Evolutionary conservation across 2,888 invertebrate genomes (phyloP), one percentile per base, ranked within the genome.

Genomic region (Pseudococcus viburni): DNA sequence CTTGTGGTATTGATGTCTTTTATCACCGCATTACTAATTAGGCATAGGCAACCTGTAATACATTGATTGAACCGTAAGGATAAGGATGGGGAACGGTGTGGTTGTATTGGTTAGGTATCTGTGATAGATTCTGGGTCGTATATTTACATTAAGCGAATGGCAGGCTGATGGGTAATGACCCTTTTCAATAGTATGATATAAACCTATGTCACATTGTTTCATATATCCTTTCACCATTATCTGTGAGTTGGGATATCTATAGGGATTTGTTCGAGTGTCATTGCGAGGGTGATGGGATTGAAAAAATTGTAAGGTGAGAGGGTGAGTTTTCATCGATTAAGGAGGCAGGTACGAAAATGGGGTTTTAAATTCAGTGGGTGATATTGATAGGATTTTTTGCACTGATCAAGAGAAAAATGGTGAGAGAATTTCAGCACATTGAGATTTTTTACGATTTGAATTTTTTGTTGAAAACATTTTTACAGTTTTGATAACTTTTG

Each of bases 1-100:
- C 68, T 26, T 73, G 73, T 73, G 73, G 73, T 73, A 73, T 19
- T 73, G 73, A 73, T 33, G 73, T 33, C 73, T 73, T 73, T 73
- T 73, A 73, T 73, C 26, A 15, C 73, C 33, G 33, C 15, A 73
- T 73, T 73, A 73, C 73, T 73, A 73, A 33, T 73, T 33, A 33
- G 15, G 33, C 39, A 73, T 33, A 33, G 15, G 33, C 39, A 73
- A 73, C 73, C 73, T 33, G 73, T 73, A 33, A 73, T 73, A 33
- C 39, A 39, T 33, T 73, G 73, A 73, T 73, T 26, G 33, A 73
- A 33, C 17, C 17, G 33, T 64, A 73, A 15, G 73, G 0, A 6
- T 19, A 3, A 3, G 26, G 64, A 17, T 42, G 42, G 8, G 42
- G 6, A 11, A 22, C 0, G 5, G 68, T 73, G 73, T 73, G 73